Base-by-base conservation (phyloP, 2,888 invertebrate genomes). In the Diabrotica balteata region DNA sequence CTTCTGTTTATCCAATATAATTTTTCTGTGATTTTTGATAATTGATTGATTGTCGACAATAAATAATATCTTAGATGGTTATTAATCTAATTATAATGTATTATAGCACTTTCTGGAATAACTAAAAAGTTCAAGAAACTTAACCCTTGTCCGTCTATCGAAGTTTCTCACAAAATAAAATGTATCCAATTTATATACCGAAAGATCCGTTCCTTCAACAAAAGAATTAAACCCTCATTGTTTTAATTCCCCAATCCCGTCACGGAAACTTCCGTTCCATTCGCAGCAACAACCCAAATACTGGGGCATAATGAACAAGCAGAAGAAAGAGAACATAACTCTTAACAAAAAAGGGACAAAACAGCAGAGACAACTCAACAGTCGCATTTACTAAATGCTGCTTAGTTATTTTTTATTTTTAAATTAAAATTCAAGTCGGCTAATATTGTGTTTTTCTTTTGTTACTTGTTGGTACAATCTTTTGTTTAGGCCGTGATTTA, bases 401-500 rank as follows among this genome's bases (percentile, higher is more conserved):
- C 63, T 64, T 68, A 66, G 63, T 61, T 69, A 72, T 73, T 75
- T 75, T 75, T 76, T 76, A 75, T 70, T 76, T 75, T 72, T 69
- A 71, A 79, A 80, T 81, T 81, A 80, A 80, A 81, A 81, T 81
- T 80, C 81, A 78, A 79, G 79, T 79, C 80, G 76, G 80, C 79
- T 80, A 79, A 80, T 79, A 79, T 78, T 75, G 75, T 79, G 78
- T 80, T 78, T 80, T 79, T 76, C 78, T 79, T 78, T 81, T 79
- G 79, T 78, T 69, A 70, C 57, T 58, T 51, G 57, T 63, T 57
- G 63, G 45, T 70, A 75, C 71, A 74, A 76, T 76, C 79, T 79
- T 80, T 82, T 80, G 80, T 81, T 80, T 75, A 72, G 77, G 73
- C 78, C 79, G 79, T 77, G 76, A 76, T 80, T 80, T 80, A 79